Evolutionary conservation across 2,797 vertebrate species (phyloP).

Genomic region (Leptodactylus fallax): DNA sequence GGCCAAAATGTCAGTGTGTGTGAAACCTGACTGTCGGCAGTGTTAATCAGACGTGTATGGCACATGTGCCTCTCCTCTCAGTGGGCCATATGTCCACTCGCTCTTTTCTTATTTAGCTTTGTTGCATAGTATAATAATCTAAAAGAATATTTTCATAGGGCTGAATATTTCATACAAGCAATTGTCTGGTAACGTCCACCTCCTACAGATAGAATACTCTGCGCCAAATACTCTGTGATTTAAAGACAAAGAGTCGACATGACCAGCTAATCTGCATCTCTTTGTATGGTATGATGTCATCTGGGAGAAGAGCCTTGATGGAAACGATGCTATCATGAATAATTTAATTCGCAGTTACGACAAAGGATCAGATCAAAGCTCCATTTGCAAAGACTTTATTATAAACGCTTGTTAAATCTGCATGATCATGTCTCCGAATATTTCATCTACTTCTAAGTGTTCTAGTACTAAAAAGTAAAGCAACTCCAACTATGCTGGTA

Average conservation of each 20-base stretch:
- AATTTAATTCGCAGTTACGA: conserved; percentile 23
- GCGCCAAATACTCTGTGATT: conserved; percentile 7
- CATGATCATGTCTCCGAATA: background rate
- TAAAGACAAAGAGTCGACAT: background rate
- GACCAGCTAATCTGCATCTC: background rate
- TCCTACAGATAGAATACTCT: background rate
- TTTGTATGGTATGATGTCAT: background rate
- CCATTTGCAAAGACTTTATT: background rate
- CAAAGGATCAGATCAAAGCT: conserved; percentile 43
- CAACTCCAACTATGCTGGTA: too few relatives aligned
- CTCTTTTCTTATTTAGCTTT: background rate
- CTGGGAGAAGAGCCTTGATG: conserved; percentile 33
- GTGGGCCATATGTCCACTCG: conserved; percentile 2
- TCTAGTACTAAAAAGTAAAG: background rate
- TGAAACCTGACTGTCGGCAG: background rate
- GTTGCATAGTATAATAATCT: background rate
- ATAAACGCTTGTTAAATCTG: conserved; percentile 22
- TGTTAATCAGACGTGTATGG: background rate
- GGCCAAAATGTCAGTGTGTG: conserved; percentile 18
- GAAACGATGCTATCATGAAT: conserved; percentile 12
- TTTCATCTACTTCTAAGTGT: background rate
- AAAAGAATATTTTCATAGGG: background rate
- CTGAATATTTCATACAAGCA: conserved; percentile 1
- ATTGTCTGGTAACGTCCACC: background rate
- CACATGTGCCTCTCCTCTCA: background rate